Evolutionary conservation across 1,140 invertebrate genomes (phyloP), one percentile per base, ranked within the genome.

Genomic region (Drosophila equinoxialis): DNA sequence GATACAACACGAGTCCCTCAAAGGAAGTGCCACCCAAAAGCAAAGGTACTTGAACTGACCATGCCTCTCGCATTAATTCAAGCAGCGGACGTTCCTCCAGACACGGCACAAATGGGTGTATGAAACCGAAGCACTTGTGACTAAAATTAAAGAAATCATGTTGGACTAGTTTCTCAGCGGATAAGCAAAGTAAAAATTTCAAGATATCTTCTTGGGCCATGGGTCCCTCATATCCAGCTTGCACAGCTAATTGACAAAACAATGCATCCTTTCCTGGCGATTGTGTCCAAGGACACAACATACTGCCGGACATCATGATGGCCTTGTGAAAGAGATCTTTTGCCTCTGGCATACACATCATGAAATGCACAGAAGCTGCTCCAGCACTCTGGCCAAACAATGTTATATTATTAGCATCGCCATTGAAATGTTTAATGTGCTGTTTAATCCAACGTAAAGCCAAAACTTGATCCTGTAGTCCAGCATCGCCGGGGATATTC

Each of bases 291-390:
- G 92, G 92, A 55, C 90, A 87, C 62, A 94, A 74, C 20, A 93
- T 91, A 1, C 93, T 93, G 0, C 94, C 94, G 35, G 94, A 94
- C 80, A 94, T 93, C 62, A 94, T 91, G 55, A 95, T 94, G n/a
- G 93, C 93, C 85, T 93, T 93, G 66, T 94, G 93, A 66, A 94
- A 95, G 17, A 94, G 74, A 30, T 93, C 93, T 93, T 75, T 64
- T 0, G 92, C 79, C 75, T 90, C 75, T 3, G 77, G 71, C 65
- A 83, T 70, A 30, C 91, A 73, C 66, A 83, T 76, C 68, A 92
- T 87, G 30, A 85, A 86, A 42, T 89, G 81, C 10, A 90, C 86
- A 1, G 79, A 84, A 0, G 67, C 91, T 5, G 77, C 81, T 11
- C 92, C 92, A 3, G 91, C 91, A 73, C 92, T 93, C 41, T 90